Evolutionary conservation across 2,888 invertebrate genomes (phyloP), one percentile per base, ranked within the genome.

Genomic region (Cantharis flavilabris): DNA sequence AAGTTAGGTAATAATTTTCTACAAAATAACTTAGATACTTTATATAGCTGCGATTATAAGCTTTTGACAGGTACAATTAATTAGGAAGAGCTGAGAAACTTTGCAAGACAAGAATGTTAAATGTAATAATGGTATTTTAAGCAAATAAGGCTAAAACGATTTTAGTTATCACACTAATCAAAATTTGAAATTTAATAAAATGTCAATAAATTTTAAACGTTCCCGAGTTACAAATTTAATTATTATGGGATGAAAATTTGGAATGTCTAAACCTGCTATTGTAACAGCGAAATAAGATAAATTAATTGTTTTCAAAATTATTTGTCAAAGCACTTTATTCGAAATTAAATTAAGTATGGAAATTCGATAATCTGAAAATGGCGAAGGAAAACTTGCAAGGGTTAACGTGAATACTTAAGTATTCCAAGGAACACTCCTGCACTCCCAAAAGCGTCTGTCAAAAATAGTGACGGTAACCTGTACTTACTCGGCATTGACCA

Each of bases 41-140:
- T 78, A 75, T 77, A 79, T 81, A 81, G 78, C 79, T 78, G 79
- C 80, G 80, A 81, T 83, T 81, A 82, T 75, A 83, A 83, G 76
- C 82, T 83, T 81, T 80, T 81, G 82, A 82, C 83, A 83, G 81
- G 81, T 80, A 80, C 81, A 83, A 83, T 83, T 83, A 83, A 82
- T 83, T 81, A 79, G 78, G 70, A 16, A 65, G 73, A 76, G 70
- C 71, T 77, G 67, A 71, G 76, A 77, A 76, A 76, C 73, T 73
- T 76, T 62, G 70, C 67, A 73, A 67, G 70, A 70, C 70, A 69
- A 71, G 71, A 67, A 77, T 73, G 76, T 70, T 76, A 73, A 73
- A 73, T 70, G 70, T 69, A 67, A 73, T 64, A 49, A 71, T 73
- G 62, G 71, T 62, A 74, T 77, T 76, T 76, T 76, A 70, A 76